Evolutionary conservation across 2,888 invertebrate genomes (phyloP).

Genomic region (Eledone cirrhosa): DNA sequence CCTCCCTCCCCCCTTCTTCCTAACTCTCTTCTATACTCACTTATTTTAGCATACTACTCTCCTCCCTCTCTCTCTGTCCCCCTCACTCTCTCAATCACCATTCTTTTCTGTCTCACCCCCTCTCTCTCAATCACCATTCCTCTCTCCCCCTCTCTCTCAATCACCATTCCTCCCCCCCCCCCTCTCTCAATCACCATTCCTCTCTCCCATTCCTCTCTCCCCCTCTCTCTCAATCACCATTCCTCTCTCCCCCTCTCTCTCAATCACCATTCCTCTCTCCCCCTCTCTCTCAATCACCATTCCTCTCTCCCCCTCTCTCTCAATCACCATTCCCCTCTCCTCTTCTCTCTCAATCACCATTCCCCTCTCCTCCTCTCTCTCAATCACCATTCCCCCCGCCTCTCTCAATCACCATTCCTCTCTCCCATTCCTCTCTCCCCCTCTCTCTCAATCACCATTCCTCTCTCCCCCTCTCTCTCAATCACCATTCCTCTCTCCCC

Average conservation of each 20-base stretch:
- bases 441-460: neutral
- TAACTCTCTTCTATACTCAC: no score
- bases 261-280: conserved; percentile 44
- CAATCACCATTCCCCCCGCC: neutral
- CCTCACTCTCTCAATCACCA: neutral
- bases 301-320: conserved; percentile 37
- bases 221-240: neutral
- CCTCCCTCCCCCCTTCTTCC: no score
- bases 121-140: neutral
- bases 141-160: neutral
- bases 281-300: conserved; percentile 43
- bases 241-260: conserved; percentile 36
- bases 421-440: neutral
- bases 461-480: neutral
- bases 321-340: no score
- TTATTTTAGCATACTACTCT: neutral
- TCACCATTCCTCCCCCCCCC: neutral
- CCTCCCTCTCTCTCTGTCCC: no score
- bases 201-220: neutral
- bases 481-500: neutral
- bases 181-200: neutral
- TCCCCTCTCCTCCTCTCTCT: no score
- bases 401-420: neutral
- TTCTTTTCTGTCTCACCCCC: neutral
- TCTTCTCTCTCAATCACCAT: no score